Conservation (phyloP, 2,888 invertebrate genomes). For the Perizoma flavofasciatum region DNA sequence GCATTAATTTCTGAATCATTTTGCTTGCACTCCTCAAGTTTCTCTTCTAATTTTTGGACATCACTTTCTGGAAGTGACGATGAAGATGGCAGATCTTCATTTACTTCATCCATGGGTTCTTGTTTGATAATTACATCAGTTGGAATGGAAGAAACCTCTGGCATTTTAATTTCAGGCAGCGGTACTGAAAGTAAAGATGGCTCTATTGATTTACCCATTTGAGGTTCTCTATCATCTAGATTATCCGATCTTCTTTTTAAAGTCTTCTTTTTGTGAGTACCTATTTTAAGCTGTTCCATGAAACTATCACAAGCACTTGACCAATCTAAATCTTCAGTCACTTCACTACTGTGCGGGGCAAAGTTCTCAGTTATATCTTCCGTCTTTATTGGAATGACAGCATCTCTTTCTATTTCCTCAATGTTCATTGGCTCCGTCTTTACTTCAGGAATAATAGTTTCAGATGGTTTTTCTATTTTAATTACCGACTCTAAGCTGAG, state of each 20-base stretch:
- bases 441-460: conserved; percentile 81
- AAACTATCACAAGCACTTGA: conserved; percentile 90
- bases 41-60: conserved; percentile 49
- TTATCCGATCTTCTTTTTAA: conserved; percentile 77
- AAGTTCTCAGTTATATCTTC: conserved; percentile 58
- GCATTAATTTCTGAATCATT: conserved; percentile 1
- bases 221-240: conserved; percentile 48
- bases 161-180: conserved; percentile 29
- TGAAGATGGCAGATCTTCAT: conserved; percentile 35
- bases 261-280: conserved; percentile 83
- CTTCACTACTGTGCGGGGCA: conserved; percentile 42
- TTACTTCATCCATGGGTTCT: conserved; percentile 68
- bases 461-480: conserved; percentile 84
- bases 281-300: conserved; percentile 88
- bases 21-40: conserved; percentile 45
- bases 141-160: conserved; percentile 15
- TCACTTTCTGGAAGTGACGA: conserved; percentile 41
- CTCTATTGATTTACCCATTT: conserved; percentile 34
- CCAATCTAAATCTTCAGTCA: conserved; percentile 81
- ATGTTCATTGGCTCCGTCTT: conserved; percentile 88
- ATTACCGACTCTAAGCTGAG: conserved; percentile 82
- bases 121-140: conserved; percentile 52
- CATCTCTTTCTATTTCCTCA: conserved; percentile 85
- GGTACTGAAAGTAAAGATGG: conserved; percentile 19
- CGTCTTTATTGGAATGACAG: conserved; percentile 71